Evolutionary conservation across 2,888 invertebrate genomes (phyloP), one percentile per base, ranked within the genome.

Genomic region (Amphipoea lucens): DNA sequence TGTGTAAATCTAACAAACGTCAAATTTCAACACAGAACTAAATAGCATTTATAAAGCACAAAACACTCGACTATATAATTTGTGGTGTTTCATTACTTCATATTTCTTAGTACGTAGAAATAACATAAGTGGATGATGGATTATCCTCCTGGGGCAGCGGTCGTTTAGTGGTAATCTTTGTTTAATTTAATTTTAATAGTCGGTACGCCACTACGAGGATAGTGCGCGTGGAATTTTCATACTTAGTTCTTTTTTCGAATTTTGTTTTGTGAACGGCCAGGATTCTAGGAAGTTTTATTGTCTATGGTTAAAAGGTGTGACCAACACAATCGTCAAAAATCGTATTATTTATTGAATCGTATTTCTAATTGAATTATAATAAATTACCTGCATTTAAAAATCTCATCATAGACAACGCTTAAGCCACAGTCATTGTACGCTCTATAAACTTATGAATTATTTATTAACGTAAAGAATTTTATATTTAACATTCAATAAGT

Each of bases 161-260:
- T 89, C 94, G 92, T 93, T 95, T 94, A 94, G 92, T 87, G 86
- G 91, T 94, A 94, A 94, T 94, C 94, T 94, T 92, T 94, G 94
- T 94, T 95, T 96, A 95, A 95, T 95, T 95, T 94, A 94, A 95
- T 95, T 96, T 96, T 96, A 95, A 96, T 95, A 94, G 92, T 86
- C 65, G 67, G 86, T 90, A 89, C 88, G 90, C 89, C 88, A 88
- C 81, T 90, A 79, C 92, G 87, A 94, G 90, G 93, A 90, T 93
- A 90, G 89, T 81, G 86, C 91, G 90, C 87, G 70, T 73, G 88
- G 89, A 89, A 83, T 85, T 83, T 86, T 86, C 62, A 36, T 78
- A 36, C 40, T 48, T 71, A 4, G 51, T 84, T 77, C 29, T n/a
- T 42, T 79, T 85, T 85, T 83, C 5, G 5, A 73, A 60, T 42